These are phyloP conservation scores for Oxycera nigricornis DNA, from an alignment of 2,888 invertebrate genomes.

Conservation along the genomic window DNA sequence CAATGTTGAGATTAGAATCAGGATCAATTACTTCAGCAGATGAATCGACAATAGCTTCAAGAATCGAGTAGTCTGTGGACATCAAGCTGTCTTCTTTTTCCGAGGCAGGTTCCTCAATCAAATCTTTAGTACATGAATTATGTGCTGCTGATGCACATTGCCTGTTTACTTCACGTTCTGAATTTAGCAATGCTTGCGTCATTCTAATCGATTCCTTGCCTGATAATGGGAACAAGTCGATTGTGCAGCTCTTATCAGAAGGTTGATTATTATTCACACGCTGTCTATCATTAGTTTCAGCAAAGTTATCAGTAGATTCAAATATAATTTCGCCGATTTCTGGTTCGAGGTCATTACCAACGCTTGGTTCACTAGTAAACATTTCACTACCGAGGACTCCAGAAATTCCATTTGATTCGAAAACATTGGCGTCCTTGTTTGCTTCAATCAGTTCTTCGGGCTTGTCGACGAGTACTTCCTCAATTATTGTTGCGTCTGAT, in stretches of 20 bases:
- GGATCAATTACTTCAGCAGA: too few relatives aligned
- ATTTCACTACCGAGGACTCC: too few relatives aligned
- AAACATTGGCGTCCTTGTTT: neutral
- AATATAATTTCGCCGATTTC: too few relatives aligned
- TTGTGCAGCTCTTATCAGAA: neutral
- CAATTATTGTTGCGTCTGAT: neutral
- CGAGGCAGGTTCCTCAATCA: neutral
- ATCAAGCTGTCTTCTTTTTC: too few relatives aligned
- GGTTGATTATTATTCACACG: constrained; percentile 5
- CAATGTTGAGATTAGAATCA: too few relatives aligned
- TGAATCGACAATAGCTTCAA: too few relatives aligned
- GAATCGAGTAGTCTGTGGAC: too few relatives aligned
- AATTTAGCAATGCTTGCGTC: constrained; percentile 27
- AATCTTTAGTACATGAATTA: neutral
- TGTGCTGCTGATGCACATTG: neutral
- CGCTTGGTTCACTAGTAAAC: neutral
- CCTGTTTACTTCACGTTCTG: constrained; percentile 31
- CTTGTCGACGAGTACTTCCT: neutral
- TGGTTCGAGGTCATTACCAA: neutral
- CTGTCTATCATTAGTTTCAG: too few relatives aligned
- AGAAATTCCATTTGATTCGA: neutral
- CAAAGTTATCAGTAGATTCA: too few relatives aligned
- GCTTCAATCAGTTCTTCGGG: neutral
- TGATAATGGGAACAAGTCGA: neutral
- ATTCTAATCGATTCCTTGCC: constrained; percentile 10